Evolutionary conservation across 2,888 invertebrate genomes (phyloP), one percentile per base, ranked within the genome.

Genomic region (Oscheius sp.): DNA sequence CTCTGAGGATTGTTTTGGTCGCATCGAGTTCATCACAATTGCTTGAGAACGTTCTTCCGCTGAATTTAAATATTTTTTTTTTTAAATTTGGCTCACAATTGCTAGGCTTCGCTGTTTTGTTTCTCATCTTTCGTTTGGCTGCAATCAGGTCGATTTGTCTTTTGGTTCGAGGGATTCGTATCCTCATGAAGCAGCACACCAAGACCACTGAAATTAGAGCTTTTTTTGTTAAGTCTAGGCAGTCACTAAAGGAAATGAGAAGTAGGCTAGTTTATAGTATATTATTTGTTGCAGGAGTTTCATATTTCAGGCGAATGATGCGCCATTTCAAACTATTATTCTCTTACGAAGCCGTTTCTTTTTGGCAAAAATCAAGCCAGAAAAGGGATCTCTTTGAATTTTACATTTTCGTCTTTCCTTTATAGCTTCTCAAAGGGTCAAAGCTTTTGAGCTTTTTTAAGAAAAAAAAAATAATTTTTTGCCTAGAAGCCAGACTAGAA

Each of bases 141-240:
- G 82, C 82, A 46, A 82, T 81, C 71, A 85, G 63, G 65, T 85
- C 85, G 65, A 85, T 85, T 65, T 85, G 84, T 25, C 85, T 74
- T 55, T 84, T 84, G n/a, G 84, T 84, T 27, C 84, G 70, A n/a
- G 85, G 84, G 39, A 85, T 84, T 58, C 85, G 76, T 50, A 85
- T 82, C 10, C 82, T 73, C 82, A 84, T 82, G 66, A 85, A 84
- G 55, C 85, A 85, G 70, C 85, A 85, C 2, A 85, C 85, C 53
- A 85, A 79, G 3, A 85, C 83, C 48, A 84, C 82, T 82, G 71
- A 48, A 76, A 73, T 53, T n/a, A n/a, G n/a, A n/a, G n/a, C n/a
- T n/a, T n/a, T n/a, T n/a, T n/a, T n/a, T n/a, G n/a, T n/a, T n/a
- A n/a, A n/a, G n/a, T n/a, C n/a, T n/a, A n/a, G n/a, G n/a, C n/a